phyloP scores from a whole-genome alignment of 1,140 invertebrate species.

The Drosophila carrolli region DNA sequence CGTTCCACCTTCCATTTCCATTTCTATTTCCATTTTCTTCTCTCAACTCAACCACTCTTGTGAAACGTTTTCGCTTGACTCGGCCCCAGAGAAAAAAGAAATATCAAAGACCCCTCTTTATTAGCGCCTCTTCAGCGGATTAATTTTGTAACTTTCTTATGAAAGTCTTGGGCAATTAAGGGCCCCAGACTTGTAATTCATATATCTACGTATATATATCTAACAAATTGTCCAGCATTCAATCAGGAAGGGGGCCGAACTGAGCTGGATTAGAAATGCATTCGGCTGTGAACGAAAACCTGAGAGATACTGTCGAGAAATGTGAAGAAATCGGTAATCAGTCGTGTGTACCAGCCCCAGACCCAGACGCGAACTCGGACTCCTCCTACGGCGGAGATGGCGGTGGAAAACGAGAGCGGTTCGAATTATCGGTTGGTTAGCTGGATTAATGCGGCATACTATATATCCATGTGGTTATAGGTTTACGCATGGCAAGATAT shows the following conservation, averaged over 20 bases:
- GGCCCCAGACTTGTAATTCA: conserved; percentile 12
- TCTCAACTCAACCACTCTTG: conserved; percentile 11
- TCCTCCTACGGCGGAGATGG: background rate
- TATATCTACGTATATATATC: background rate
- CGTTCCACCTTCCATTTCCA: conserved; percentile 34
- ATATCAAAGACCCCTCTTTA: conserved; percentile 11
- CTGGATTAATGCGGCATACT: conserved; percentile 37
- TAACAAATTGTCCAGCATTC: conserved; percentile 19
- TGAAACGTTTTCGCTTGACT: conserved; percentile 39
- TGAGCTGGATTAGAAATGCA: conserved; percentile 43
- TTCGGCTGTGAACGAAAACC: conserved; percentile 39
- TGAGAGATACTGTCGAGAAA: conserved; percentile 14
- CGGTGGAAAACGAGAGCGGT: conserved; percentile 11
- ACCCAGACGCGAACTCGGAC: no score
- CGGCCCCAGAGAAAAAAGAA: background rate
- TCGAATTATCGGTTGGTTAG: conserved; percentile 38
- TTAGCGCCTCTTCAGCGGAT: conserved; percentile 41
- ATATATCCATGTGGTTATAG: conserved; percentile 1
- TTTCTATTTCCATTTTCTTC: conserved; percentile 12
- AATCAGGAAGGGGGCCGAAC: conserved; percentile 8
- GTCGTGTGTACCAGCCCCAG: conserved; percentile 6
- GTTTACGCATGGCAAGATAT: conserved; percentile 15
- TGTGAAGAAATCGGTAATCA: conserved; percentile 26
- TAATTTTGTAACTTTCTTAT: conserved; percentile 59
- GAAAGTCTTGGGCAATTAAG: conserved; percentile 51